Evolutionary conservation across 1,140 invertebrate species (phyloP).

Genomic region (Capitella teleta): DNA sequence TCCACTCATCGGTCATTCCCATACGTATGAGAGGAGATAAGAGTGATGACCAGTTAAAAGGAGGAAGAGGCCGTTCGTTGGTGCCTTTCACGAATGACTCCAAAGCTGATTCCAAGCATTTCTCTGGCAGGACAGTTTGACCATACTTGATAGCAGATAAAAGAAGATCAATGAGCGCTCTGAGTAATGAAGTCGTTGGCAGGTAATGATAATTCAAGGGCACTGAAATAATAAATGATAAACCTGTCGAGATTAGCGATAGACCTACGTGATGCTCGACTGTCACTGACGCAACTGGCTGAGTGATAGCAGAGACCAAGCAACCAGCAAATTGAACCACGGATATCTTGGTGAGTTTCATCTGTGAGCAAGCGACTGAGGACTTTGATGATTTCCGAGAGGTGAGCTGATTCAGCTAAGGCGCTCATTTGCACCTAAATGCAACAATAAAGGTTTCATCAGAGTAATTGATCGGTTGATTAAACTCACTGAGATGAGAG

Average conservation of each 20-base stretch:
- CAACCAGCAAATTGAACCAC: background rate
- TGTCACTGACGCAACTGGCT: background rate
- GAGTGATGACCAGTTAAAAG: conserved; percentile 4
- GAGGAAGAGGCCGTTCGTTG: background rate
- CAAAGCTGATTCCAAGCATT: background rate
- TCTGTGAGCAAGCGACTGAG: background rate
- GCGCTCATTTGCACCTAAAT: background rate
- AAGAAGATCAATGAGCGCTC: background rate
- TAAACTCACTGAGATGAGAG: background rate
- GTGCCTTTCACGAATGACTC: conserved; percentile 1
- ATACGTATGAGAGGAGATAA: background rate
- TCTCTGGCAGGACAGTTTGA: background rate
- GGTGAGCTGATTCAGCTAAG: background rate
- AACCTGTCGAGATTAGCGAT: no score
- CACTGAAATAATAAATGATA: background rate
- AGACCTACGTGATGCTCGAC: background rate
- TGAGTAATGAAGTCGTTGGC: background rate
- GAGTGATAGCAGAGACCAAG: background rate
- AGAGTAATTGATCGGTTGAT: background rate
- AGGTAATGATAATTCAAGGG: background rate
- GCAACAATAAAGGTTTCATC: background rate
- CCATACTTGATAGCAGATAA: background rate
- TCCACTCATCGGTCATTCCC: background rate
- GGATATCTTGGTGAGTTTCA: background rate
- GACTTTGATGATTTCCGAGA: background rate